phyloP scores from a whole-genome alignment of 2,797 vertebrate genomes.

The Gobionotothen gibberifrons region DNA sequence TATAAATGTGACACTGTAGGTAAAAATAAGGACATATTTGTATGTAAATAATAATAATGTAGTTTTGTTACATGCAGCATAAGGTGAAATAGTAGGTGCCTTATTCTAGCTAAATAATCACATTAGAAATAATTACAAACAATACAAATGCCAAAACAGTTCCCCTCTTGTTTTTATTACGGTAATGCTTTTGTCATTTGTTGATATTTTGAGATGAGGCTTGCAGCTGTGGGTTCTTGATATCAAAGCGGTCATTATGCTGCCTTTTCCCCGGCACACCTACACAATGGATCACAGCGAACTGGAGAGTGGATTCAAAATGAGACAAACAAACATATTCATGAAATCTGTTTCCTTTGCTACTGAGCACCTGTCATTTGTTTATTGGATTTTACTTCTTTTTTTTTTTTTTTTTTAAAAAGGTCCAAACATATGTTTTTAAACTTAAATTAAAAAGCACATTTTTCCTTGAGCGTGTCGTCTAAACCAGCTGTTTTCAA shows the following conservation, averaged over 20 bases:
- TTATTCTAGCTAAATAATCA: background rate
- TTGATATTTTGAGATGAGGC: conserved; percentile 24
- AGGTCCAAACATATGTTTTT: background rate
- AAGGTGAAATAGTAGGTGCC: background rate
- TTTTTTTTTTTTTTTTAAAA: background rate
- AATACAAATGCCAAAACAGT: background rate
- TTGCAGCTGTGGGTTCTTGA: conserved; percentile 35
- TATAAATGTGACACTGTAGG: background rate
- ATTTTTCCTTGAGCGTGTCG: background rate
- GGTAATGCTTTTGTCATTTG: background rate
- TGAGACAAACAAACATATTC: conserved; percentile 7
- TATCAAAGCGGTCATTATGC: conserved; percentile 45
- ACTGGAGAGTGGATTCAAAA: conserved; percentile 7
- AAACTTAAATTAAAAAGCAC: background rate
- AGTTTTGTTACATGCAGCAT: background rate
- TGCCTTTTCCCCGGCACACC: conserved; percentile 43
- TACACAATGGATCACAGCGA: conserved; percentile 33
- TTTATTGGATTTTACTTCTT: background rate
- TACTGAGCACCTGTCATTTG: background rate
- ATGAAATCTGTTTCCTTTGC: conserved; percentile 11
- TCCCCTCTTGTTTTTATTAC: conserved; percentile 23
- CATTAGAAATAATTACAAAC: conserved; percentile 17
- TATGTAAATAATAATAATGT: conserved; percentile 2
- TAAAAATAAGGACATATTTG: background rate
- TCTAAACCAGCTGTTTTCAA: background rate